Conservation (phyloP, 2,113 vertebrate species). For the Chloroceryle aenea region DNA sequence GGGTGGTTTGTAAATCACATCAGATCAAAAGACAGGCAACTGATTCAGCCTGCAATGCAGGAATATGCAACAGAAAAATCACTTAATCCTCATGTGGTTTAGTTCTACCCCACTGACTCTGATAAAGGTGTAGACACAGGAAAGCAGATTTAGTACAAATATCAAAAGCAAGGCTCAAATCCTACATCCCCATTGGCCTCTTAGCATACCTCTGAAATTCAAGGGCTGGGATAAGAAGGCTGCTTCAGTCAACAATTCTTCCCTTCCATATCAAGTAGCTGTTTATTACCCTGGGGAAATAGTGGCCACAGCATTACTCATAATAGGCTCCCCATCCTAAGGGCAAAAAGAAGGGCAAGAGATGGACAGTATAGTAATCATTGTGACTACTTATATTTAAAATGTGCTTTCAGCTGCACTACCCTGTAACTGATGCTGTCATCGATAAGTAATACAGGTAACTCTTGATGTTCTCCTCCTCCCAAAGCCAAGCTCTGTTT, state of each 20-base stretch:
- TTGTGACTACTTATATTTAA: background rate
- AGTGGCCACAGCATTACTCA: background rate
- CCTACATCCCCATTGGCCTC: background rate
- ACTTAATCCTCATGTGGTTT: constrained; percentile 13
- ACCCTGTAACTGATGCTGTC: background rate
- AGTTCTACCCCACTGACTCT: background rate
- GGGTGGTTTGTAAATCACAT: background rate
- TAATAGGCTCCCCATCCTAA: background rate
- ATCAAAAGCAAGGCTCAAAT: constrained; percentile 9
- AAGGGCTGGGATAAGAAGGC: background rate
- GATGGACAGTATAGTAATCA: background rate
- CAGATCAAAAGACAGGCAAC: background rate
- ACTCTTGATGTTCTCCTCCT: background rate
- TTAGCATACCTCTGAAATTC: background rate
- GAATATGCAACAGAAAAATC: constrained; percentile 15
- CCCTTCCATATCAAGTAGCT: background rate
- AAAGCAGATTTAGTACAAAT: constrained; percentile 15
- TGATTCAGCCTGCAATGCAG: background rate
- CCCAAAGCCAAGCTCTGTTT: background rate
- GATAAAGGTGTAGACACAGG: background rate
- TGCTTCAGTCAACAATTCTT: background rate
- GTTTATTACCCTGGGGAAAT: background rate
- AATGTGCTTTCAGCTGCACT: background rate
- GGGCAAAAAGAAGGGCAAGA: background rate
- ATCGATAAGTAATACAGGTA: background rate